Base-by-base conservation (phyloP, 1,140 invertebrate species). In the Caenorhabditis briggsae region DNA sequence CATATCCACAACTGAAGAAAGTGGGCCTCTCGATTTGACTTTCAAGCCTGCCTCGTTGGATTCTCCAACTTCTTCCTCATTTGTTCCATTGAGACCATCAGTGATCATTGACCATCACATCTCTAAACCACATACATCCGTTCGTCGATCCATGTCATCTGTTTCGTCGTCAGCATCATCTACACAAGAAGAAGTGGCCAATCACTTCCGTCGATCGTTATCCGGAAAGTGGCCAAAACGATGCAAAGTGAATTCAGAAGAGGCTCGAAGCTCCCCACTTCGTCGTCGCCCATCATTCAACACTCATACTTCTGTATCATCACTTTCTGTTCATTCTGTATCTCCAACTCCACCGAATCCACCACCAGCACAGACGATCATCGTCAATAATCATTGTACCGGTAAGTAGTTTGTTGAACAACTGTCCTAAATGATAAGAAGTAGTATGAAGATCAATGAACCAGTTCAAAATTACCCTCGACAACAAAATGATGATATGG, bases 61-160 rank as follows among this genome's bases (percentile, higher is more conserved):
- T 53, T 78, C 70, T 50, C 70, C 70, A 50, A 78, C 70, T 0
- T 78, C 70, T 50, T 78, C 70, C n/a, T 43, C 70, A 46, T 78
- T 78, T 23, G 7, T 78, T 78, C 70, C 70, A 48, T 11, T 78
- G 20, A 11, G 70, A 78, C 70, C 70, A 78, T 78, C 70, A 25
- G 70, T 78, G 43, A 78, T 78, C n/a, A 78, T 78, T 23, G 70
- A 78, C 53, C 70, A 78, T 78, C 70, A 78, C 33, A 50, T 78
- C 50, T 46, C 70, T 9, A 78, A 78, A 53, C 23, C 70, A 8
- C 70, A 78, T 50, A 78, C 70, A 50, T 78, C 70, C 1, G 70
- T 78, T 48, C 70, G 70, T 50, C 43, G 70, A 11, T 78, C 70
- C 20, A 78, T 78, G 70, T 78, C 70, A 16, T 78, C 70, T 43